Base-by-base conservation (phyloP, 2,113 vertebrate genomes). In the Arvicanthis niloticus region DNA sequence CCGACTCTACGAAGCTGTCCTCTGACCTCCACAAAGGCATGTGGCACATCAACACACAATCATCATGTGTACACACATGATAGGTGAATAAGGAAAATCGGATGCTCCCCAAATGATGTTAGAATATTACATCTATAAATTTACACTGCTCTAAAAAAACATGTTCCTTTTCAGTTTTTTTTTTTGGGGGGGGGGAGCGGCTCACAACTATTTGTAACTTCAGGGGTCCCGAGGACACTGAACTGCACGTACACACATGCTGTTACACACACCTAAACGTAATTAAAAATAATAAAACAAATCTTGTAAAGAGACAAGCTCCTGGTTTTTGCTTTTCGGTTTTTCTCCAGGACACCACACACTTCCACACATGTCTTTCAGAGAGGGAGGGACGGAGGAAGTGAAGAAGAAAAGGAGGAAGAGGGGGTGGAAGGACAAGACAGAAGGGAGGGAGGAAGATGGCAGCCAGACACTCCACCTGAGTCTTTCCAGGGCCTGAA, bases 401-500 rank as follows among this genome's bases (percentile, higher is more conserved):
- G 21, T 13, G 34, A 16, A 31, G 17, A 31, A 16, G 3, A 40
- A 40, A 56, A 40, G 22, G 10, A 11, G 8, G 7, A 42, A 53
- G 34, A 29, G 24, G 10, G 15, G 24, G 22, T 62, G 34, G 40
- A 8, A n/a, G 24, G 60, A 37, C 51, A 45, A 4, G 7, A 5
- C 11, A 70, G 40, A 72, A 72, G 34, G 72, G 40, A 56, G 48
- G 7, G 4, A 4, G 22, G 81, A 40, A 6, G 67, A 48, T 4
- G 40, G 12, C 3, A 58, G 60, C 8, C 68, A 82, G 62, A 60
- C 56, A 60, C 34, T 22, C 92, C 58, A 17, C 4, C 7, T 16
- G 7, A 6, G 48, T 13, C 17, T 53, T 75, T 45, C 26, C 53
- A 51, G 84, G 0, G 56, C 45, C 24, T 4, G 6, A 40, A 29